Percentiles rank a stretch among this genome's conserved stretches.
Conservation (phyloP, 2,888 invertebrate genomes). For the Panopea generosa region DNA sequence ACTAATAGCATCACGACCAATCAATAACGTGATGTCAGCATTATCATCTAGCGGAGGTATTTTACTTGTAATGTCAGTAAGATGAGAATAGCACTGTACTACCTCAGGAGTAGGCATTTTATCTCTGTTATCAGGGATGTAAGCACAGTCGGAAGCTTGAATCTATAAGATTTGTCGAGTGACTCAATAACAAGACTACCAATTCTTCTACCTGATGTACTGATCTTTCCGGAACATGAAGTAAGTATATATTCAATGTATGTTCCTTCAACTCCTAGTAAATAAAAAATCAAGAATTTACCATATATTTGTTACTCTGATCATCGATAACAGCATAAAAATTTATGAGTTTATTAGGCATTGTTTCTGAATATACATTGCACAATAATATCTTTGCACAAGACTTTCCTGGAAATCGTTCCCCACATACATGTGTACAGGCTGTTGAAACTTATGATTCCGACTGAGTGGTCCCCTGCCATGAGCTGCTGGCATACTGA, state of each 20-base stretch:
- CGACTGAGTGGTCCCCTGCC: neutral
- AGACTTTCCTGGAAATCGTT: neutral
- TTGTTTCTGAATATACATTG: no score
- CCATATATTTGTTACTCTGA: constrained; percentile 10
- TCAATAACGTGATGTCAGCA: no score
- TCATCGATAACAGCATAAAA: constrained; percentile 12
- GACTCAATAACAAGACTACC: constrained; percentile 30
- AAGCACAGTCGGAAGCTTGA: no score
- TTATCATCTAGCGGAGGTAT: no score
- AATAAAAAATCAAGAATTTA: constrained; percentile 41
- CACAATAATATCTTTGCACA: constrained; percentile 17
- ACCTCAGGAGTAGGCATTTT: constrained; percentile 44
- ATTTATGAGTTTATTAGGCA: neutral
- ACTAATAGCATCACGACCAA: constrained; percentile 22
- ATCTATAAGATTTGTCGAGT: constrained; percentile 13
- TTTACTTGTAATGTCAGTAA: constrained; percentile 12
- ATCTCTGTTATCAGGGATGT: constrained; percentile 38
- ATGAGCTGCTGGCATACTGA: neutral
- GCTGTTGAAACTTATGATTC: neutral
- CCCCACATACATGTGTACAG: constrained; percentile 12
- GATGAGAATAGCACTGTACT: constrained; percentile 19
- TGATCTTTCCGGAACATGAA: constrained; percentile 41
- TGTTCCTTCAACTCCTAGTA: neutral
- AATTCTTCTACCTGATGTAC: constrained; percentile 22
- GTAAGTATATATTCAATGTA: constrained; percentile 32